Conservation (phyloP, 1,140 invertebrate genomes). For the Ganaspis sp. region DNA sequence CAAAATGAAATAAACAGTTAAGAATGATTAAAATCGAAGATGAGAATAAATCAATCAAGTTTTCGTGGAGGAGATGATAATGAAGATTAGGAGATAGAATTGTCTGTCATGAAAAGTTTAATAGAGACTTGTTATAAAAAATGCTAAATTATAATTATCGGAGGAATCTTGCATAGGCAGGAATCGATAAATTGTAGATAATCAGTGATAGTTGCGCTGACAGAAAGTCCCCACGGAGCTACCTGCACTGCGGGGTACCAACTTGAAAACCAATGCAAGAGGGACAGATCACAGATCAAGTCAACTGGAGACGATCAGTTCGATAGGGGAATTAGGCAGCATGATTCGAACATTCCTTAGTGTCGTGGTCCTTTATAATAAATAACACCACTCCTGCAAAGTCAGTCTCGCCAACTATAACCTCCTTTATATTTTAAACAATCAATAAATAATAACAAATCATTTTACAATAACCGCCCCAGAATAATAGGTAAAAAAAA, state of each 20-base stretch:
- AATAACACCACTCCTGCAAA: constrained; percentile 44
- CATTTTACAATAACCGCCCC: neutral
- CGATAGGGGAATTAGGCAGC: constrained; percentile 70
- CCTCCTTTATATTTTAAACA: too few relatives aligned
- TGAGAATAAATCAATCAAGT: neutral
- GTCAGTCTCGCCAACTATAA: neutral
- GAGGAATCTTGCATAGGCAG: neutral
- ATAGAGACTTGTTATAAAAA: constrained; percentile 31
- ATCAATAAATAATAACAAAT: neutral
- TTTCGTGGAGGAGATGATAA: neutral
- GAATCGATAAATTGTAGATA: constrained; percentile 43
- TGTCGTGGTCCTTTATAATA: constrained; percentile 48
- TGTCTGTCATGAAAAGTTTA: constrained; percentile 21
- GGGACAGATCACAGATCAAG: constrained; percentile 53
- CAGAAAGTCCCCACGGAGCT: constrained; percentile 62
- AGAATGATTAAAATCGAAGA: neutral
- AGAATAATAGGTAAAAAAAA: neutral
- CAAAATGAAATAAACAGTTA: neutral
- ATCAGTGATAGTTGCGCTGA: constrained; percentile 54
- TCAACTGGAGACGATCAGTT: constrained; percentile 54
- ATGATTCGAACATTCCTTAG: constrained; percentile 70
- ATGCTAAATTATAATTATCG: constrained; percentile 3
- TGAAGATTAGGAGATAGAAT: neutral
- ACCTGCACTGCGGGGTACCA: constrained; percentile 65
- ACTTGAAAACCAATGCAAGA: constrained; percentile 53